A percentile compares a stretch with the other conserved stretches of the same genome.
phyloP scores from a whole-genome alignment of 2,797 vertebrate species.

The Gymnothorax javanicus region DNA sequence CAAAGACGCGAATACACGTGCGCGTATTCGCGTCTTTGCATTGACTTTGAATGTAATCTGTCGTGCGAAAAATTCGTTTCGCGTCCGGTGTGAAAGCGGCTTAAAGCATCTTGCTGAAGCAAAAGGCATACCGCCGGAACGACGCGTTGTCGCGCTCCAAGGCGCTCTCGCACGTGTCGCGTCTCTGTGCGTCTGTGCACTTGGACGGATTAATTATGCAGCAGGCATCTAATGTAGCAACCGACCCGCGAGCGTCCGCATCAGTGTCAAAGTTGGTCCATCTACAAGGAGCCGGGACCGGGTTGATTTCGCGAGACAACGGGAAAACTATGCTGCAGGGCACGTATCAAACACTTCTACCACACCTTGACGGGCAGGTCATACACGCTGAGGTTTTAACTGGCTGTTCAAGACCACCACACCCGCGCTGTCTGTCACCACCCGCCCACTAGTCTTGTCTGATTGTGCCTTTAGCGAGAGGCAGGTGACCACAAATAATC shows the following conservation, averaged over 20 bases:
- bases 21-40: too few species aligned
- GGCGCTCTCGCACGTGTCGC: neutral
- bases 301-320: neutral
- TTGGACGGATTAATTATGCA: neutral
- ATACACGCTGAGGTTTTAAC: neutral
- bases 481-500: neutral
- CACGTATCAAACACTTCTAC: neutral
- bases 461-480: neutral
- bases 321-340: neutral
- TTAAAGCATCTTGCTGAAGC: neutral
- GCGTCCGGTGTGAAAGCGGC: too few species aligned
- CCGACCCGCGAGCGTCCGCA: neutral
- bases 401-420: neutral
- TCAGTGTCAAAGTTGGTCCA: neutral
- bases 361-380: neutral
- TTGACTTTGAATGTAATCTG: too few species aligned
- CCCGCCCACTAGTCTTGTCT: neutral
- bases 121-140: neutral
- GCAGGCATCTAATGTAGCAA: neutral
- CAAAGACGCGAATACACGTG: too few species aligned
- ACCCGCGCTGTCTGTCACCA: constrained; percentile 6
- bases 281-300: neutral
- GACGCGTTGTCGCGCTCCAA: neutral
- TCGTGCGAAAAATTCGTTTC: too few species aligned
- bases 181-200: neutral